Conservation (phyloP, 2,888 invertebrate species). For the Zygogramma bicolorata region DNA sequence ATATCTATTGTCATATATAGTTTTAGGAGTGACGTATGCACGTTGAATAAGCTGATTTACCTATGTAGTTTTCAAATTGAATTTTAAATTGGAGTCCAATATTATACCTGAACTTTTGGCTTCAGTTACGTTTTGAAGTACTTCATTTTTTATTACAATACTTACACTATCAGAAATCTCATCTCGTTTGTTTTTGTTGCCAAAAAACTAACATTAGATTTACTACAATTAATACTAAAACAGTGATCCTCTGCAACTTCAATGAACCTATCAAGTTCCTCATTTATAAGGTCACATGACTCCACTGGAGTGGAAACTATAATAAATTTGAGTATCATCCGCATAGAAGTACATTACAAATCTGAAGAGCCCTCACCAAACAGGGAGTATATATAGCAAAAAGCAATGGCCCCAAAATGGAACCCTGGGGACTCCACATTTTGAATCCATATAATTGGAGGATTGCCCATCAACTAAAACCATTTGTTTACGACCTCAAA, state of each 20-base stretch:
- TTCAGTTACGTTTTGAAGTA: constrained; percentile 3
- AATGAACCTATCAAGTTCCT: too few species aligned
- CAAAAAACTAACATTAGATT: constrained; percentile 10
- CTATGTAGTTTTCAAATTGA: background rate
- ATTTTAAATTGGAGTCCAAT: background rate
- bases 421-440: constrained; percentile 16
- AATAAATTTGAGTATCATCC: too few species aligned
- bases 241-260: too few species aligned
- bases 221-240: constrained; percentile 9
- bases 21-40: background rate
- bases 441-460: constrained; percentile 13
- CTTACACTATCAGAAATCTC: too few species aligned
- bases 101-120: background rate
- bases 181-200: too few species aligned
- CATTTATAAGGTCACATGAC: too few species aligned
- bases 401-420: constrained; percentile 6
- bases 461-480: constrained; percentile 10
- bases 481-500: constrained; percentile 5
- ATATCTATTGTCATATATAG: background rate
- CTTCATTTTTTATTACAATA: constrained; percentile 3
- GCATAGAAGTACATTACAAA: constrained; percentile 5
- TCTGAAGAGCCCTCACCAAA: too few species aligned
- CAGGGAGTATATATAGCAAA: constrained; percentile 11
- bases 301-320: too few species aligned
- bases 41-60: background rate